Evolutionary conservation across 2,888 invertebrate genomes (phyloP).

Genomic region (Siphlonurus alternatus): DNA sequence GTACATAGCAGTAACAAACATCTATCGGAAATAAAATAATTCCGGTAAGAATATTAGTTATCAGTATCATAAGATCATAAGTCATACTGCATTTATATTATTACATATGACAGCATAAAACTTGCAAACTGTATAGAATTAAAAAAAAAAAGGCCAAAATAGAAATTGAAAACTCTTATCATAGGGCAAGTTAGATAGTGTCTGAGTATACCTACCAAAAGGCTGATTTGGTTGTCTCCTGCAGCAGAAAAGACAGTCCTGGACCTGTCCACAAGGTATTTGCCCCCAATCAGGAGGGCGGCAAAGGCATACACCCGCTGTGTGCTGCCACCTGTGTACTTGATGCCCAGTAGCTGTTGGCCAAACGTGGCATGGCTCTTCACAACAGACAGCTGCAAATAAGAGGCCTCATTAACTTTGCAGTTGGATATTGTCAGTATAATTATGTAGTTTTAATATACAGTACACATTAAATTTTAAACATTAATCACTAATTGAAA

Average conservation of each 20-base stretch:
- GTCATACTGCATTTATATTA: too few species aligned
- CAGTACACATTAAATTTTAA: background rate
- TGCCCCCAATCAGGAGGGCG: slow-evolving; percentile 14
- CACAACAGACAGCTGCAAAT: slow-evolving; percentile 40
- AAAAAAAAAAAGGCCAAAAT: too few species aligned
- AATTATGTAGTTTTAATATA: background rate
- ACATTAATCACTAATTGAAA: background rate
- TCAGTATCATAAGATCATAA: too few species aligned
- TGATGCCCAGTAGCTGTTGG: slow-evolving; percentile 61
- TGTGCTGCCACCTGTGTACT: slow-evolving; percentile 34
- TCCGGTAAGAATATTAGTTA: too few species aligned
- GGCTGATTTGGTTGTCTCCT: background rate
- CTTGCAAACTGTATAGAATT: too few species aligned
- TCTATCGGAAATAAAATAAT: too few species aligned
- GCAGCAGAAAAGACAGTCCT: background rate
- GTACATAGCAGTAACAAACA: too few species aligned
- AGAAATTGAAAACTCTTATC: too few species aligned
- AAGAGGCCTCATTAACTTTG: slow-evolving; percentile 7
- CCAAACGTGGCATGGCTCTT: slow-evolving; percentile 59
- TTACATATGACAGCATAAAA: too few species aligned
- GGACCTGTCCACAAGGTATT: slow-evolving; percentile 15
- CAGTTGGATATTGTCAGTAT: too few species aligned
- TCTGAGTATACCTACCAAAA: background rate
- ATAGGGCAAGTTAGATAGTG: too few species aligned
- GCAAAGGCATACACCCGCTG: slow-evolving; percentile 14